Percentiles rank a stretch among this genome's conserved stretches.
These are phyloP conservation scores for Dolichomitus sp. DNA, from an alignment of 2,888 invertebrate genomes.

Conservation along the genomic window DNA sequence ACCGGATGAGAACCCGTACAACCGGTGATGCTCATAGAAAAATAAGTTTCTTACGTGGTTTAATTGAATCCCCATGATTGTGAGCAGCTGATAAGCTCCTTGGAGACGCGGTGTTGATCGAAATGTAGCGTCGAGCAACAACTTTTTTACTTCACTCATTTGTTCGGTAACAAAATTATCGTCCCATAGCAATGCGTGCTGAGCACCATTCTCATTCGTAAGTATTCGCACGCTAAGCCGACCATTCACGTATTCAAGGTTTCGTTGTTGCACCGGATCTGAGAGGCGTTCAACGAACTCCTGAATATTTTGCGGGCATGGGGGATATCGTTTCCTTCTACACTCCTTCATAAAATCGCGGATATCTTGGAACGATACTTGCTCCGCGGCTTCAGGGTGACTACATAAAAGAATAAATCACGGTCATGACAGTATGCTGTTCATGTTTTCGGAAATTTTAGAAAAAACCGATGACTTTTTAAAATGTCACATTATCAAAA, in stretches of 20 bases:
- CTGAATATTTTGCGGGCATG: constrained; percentile 15
- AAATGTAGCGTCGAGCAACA: constrained; percentile 11
- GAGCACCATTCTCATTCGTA: constrained; percentile 14
- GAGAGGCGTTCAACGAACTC: constrained; percentile 29
- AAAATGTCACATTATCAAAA: too few relatives aligned
- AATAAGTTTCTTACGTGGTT: constrained; percentile 16
- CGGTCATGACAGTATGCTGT: neutral
- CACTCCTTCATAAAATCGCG: constrained; percentile 42
- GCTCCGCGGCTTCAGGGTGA: constrained; percentile 40
- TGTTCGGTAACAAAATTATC: constrained; percentile 21
- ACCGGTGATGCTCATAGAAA: neutral
- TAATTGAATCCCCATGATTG: constrained; percentile 42
- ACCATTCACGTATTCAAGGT: constrained; percentile 25
- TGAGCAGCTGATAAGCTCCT: constrained; percentile 37
- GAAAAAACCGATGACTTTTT: neutral
- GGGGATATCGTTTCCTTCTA: constrained; percentile 26
- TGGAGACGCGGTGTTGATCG: constrained; percentile 29
- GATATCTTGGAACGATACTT: neutral
- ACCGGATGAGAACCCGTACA: neutral
- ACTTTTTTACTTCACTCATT: constrained; percentile 21
- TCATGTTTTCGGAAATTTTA: too few relatives aligned
- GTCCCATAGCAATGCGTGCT: constrained; percentile 30
- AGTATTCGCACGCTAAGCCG: neutral
- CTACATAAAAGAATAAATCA: constrained; percentile 20
- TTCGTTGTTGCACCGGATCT: neutral